Evolutionary conservation across 2,888 invertebrate genomes (phyloP), one percentile per base, ranked within the genome.

Genomic region (Stenichneumon culpator): DNA sequence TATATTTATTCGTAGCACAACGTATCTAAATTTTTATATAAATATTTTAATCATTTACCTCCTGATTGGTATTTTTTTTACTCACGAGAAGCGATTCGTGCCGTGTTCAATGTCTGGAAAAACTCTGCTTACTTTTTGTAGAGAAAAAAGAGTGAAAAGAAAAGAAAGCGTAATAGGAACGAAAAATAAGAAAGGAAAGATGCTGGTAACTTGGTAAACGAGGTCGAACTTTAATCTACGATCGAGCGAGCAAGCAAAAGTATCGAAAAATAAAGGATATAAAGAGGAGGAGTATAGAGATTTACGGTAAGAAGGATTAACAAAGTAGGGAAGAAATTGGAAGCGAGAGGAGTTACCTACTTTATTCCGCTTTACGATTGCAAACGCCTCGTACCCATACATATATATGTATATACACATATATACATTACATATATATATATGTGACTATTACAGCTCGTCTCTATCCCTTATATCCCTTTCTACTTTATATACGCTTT

Each of bases 331-430:
- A 72, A 65, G 77, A 83, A 79, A 80, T 83, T 86, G 74, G 81
- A 83, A 83, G 63, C 39, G 83, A 54, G 68, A 78, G 50, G 74
- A 79, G 79, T 82, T 83, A 70, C 63, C 84, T 78, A 86, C 77
- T 84, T 86, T 82, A 84, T 84, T 86, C 73, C 67, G 72, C 73
- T 86, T 86, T 82, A 84, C 86, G 86, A 82, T 86, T 70, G 63
- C 47, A 60, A 80, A 84, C 70, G 54, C 44, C 65, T 32, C 47
- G 74, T 50, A 63, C 28, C 70, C 44, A 22, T 39, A 68, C 78
- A 67, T 52, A 60, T 36, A 65, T 44, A 16, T 36, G 28, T 50
- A 28, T 63, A 52, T 65, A 65, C 67, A 25, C 39, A 50, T n/a
- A 52, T 36, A 19, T 65, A 65, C 44, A 47, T 47, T 47, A 47